Evolutionary conservation across 1,140 invertebrate species (phyloP), one percentile per base, ranked within the genome.

Genomic region (Ips nitidus): DNA sequence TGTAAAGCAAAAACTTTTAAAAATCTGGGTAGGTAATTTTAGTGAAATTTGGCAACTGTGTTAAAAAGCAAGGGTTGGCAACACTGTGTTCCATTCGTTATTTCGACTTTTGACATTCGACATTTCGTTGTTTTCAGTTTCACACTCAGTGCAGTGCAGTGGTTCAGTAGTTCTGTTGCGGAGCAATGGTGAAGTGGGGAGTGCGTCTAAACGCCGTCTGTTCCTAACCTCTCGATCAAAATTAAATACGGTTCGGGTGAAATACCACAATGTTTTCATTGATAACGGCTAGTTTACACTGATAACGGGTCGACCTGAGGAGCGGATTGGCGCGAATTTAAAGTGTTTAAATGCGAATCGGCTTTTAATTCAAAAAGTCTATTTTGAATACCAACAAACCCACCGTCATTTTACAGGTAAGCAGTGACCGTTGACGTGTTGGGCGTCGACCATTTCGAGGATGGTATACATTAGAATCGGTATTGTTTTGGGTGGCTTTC

Each of bases 391-490:
- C 56, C 57, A 68, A 68, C 58, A 68, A 68, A 59, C 4, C 42
- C 39, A 45, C 61, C 22, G 22, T 22, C 22, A 22, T 22, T 22
- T 22, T 56, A 66, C 66, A 68, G 66, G 66, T 68, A 68, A 68
- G 66, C 47, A 38, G 7, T 68, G 66, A 68, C 66, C 57, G 66
- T 68, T 68, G 66, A 68, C 66, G 66, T 68, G 58, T 68, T 68
- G 66, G 66, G 66, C 66, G 66, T 68, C 66, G 47, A 61, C 66
- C 66, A 68, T 68, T 7, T 38, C 43, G 43, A 53, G 55, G 57
- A 68, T 60, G 63, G 63, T 22, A 47, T 47, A 22, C 22, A 22
- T 22, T 22, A 22, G 22, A 22, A 22, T 22, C 0, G 22, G 22
- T 40, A 40, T 58, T 41, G 56, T 58, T 58, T 38, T 57, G 36